Conservation (phyloP, 2,113 vertebrate genomes). For the Toxotes jaculatrix region DNA sequence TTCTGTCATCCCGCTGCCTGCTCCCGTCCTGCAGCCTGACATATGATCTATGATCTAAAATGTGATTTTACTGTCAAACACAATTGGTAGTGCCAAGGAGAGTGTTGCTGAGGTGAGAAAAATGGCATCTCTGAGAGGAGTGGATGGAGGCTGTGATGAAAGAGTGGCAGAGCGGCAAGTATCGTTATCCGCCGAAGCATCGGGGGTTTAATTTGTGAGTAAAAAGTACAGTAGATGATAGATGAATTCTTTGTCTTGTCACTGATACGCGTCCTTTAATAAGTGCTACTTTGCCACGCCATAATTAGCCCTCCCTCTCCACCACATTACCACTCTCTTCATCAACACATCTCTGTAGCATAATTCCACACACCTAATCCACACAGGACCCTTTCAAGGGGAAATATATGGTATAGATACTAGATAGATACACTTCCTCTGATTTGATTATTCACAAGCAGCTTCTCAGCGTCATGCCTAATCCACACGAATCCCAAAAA, state of each 20-base stretch:
- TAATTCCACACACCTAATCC: slow-evolving; percentile 39
- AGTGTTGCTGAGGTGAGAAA: slow-evolving; percentile 61
- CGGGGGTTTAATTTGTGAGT: slow-evolving; percentile 45
- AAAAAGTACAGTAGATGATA: slow-evolving; percentile 36
- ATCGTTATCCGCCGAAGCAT: slow-evolving; percentile 35
- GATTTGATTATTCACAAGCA: slow-evolving; percentile 49
- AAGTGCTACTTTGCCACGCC: slow-evolving; percentile 31
- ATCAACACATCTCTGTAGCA: slow-evolving; percentile 25
- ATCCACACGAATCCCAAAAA: slow-evolving; percentile 40
- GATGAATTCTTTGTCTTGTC: slow-evolving; percentile 53
- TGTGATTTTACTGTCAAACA: slow-evolving; percentile 79
- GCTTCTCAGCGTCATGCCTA: slow-evolving; percentile 40
- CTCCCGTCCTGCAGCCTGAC: slow-evolving; percentile 56
- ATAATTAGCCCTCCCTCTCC: slow-evolving; percentile 50
- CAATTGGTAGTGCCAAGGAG: slow-evolving; percentile 63
- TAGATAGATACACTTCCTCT: background rate
- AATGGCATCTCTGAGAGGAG: slow-evolving; percentile 48
- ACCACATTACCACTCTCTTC: slow-evolving; percentile 33
- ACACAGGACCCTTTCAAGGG: slow-evolving; percentile 22
- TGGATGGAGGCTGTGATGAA: slow-evolving; percentile 43
- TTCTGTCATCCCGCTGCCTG: slow-evolving; percentile 56
- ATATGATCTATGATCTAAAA: slow-evolving; percentile 73
- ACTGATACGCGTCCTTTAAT: slow-evolving; percentile 39
- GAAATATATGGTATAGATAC: slow-evolving; percentile 13
- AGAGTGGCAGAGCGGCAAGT: slow-evolving; percentile 52